These are phyloP conservation scores for Tolypeutes matacus DNA, from an alignment of 2,797 vertebrate genomes.

Conservation along the genomic window DNA sequence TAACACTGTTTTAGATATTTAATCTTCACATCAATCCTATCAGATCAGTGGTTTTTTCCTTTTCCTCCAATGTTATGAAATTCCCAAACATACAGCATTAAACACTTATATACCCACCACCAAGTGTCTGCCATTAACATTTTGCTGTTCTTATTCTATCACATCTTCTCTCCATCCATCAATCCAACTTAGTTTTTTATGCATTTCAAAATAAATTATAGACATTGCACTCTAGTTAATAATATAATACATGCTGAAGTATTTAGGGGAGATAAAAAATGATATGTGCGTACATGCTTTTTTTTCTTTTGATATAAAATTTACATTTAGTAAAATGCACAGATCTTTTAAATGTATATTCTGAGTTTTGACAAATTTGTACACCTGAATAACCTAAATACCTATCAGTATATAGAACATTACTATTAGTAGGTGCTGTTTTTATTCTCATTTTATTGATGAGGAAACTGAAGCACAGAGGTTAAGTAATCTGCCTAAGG, in stretches of 20 bases:
- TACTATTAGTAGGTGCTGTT: background rate
- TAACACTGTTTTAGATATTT: background rate
- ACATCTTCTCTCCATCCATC: background rate
- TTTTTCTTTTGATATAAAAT: conserved; percentile 18
- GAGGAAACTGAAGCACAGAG: background rate
- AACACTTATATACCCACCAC: background rate
- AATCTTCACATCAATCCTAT: conserved; percentile 1
- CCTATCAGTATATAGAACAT: background rate
- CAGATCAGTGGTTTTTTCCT: background rate
- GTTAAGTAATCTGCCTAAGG: background rate
- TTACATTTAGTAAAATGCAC: background rate
- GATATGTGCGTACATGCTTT: too few relatives aligned
- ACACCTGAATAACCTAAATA: background rate
- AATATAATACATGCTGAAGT: too few relatives aligned
- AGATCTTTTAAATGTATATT: conserved; percentile 43
- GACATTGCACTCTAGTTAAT: background rate
- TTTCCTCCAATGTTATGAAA: conserved; percentile 16
- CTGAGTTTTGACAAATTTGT: conserved; percentile 35
- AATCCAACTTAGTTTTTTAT: conserved; percentile 19
- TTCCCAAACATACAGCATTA: background rate
- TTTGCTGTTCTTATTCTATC: conserved; percentile 43
- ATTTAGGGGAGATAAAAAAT: too few relatives aligned
- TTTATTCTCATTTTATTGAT: conserved; percentile 21
- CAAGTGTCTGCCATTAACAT: conserved; percentile 29
- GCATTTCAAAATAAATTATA: background rate